Conservation (phyloP, 2,888 invertebrate genomes). For the Sinodicranocentrus sp. region DNA sequence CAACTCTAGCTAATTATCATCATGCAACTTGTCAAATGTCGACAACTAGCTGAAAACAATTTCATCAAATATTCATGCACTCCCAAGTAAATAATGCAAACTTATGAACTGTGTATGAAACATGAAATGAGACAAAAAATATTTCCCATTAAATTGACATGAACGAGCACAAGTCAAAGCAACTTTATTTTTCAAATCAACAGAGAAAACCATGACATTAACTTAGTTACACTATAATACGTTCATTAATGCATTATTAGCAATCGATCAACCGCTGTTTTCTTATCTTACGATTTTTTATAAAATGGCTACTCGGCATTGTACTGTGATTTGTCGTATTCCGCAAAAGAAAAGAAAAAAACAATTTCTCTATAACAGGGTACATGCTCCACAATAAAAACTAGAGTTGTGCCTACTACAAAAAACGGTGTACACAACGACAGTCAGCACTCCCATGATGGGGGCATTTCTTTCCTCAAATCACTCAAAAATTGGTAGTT, state of each 20-base stretch:
- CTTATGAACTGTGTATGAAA: too few relatives aligned
- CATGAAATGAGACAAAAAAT: too few relatives aligned
- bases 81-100: too few relatives aligned
- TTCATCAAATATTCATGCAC: too few relatives aligned
- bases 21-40: too few relatives aligned
- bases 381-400: not conserved
- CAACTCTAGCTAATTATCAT: too few relatives aligned
- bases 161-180: slow-evolving; percentile 68
- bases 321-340: slow-evolving; percentile 70
- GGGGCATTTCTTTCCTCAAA: too few relatives aligned
- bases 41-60: too few relatives aligned
- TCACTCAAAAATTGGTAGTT: too few relatives aligned
- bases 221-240: slow-evolving; percentile 16
- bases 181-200: slow-evolving; percentile 63
- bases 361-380: not conserved
- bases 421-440: not conserved
- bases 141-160: too few relatives aligned
- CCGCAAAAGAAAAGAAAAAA: slow-evolving; percentile 47
- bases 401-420: not conserved
- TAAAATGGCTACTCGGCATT: slow-evolving; percentile 67
- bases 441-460: too few relatives aligned
- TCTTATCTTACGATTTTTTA: slow-evolving; percentile 35
- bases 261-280: slow-evolving; percentile 11
- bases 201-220: slow-evolving; percentile 57
- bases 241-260: slow-evolving; percentile 36